phyloP scores from a whole-genome alignment of 2,113 vertebrate species.

The Acinonyx jubatus region DNA sequence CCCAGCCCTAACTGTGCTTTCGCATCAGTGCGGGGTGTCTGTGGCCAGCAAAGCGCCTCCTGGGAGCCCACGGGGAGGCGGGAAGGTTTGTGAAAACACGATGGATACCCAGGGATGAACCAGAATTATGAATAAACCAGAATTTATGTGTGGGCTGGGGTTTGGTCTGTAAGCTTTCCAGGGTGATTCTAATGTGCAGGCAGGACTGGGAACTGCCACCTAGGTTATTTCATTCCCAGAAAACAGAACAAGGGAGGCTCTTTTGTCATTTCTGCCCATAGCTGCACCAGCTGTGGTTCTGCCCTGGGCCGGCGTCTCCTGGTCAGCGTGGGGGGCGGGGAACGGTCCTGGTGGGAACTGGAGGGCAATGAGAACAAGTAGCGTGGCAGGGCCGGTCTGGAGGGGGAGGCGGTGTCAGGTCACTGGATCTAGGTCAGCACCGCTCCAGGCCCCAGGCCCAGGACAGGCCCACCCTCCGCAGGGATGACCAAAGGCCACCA shows the following conservation, averaged over 20 bases:
- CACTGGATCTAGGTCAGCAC: background rate
- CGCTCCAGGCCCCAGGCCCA: no score
- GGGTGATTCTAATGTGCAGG: background rate
- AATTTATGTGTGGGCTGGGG: background rate
- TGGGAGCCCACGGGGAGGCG: rapidly evolving
- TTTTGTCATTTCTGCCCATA: background rate
- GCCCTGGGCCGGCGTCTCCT: background rate
- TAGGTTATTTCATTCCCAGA: no score
- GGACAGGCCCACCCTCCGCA: background rate
- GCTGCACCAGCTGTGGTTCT: background rate
- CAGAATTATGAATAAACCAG: background rate
- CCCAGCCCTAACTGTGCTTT: background rate
- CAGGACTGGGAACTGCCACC: background rate
- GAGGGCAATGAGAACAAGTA: background rate
- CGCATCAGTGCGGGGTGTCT: background rate
- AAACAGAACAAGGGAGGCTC: background rate
- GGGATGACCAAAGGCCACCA: background rate
- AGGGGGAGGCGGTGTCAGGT: no score
- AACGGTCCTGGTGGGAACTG: no score
- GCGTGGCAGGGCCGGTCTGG: background rate
- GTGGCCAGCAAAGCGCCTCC: background rate
- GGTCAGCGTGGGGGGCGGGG: rapidly evolving
- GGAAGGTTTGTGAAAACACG: background rate
- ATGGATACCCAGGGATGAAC: background rate
- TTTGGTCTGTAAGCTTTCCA: background rate